Evolutionary conservation across 2,797 vertebrate species (phyloP).

Genomic region (Anguilla megastoma): DNA sequence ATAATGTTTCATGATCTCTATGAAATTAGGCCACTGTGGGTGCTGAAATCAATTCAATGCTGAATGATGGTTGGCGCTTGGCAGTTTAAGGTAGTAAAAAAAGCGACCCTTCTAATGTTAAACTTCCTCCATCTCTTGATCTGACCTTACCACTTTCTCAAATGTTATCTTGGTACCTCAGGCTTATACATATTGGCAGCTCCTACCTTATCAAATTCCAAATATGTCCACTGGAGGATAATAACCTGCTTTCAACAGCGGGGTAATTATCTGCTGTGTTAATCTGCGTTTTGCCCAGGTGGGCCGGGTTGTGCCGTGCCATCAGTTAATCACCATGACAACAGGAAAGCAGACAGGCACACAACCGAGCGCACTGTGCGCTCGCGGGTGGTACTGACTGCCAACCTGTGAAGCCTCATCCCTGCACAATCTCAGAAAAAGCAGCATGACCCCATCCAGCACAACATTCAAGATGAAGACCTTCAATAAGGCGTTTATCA

Average conservation of each 20-base stretch:
- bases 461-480: background rate
- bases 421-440: background rate
- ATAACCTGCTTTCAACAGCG: constrained; percentile 28
- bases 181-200: constrained; percentile 41
- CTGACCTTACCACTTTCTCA: background rate
- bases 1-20: too few relatives aligned
- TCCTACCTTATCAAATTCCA: constrained; percentile 38
- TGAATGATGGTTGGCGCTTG: too few relatives aligned
- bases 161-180: background rate
- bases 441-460: background rate
- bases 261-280: constrained; percentile 38
- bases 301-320: constrained; percentile 19
- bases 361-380: background rate
- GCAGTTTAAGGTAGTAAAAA: too few relatives aligned
- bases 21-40: too few relatives aligned
- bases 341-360: constrained; percentile 18
- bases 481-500: background rate
- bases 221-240: constrained; percentile 38
- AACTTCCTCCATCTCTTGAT: background rate
- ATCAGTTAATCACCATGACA: constrained; percentile 35
- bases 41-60: too few relatives aligned
- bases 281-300: constrained; percentile 43
- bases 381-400: background rate
- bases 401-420: background rate
- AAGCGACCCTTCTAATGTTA: too few relatives aligned